Base-by-base conservation (phyloP, 1,140 invertebrate species). In the Araneus ventricosus region DNA sequence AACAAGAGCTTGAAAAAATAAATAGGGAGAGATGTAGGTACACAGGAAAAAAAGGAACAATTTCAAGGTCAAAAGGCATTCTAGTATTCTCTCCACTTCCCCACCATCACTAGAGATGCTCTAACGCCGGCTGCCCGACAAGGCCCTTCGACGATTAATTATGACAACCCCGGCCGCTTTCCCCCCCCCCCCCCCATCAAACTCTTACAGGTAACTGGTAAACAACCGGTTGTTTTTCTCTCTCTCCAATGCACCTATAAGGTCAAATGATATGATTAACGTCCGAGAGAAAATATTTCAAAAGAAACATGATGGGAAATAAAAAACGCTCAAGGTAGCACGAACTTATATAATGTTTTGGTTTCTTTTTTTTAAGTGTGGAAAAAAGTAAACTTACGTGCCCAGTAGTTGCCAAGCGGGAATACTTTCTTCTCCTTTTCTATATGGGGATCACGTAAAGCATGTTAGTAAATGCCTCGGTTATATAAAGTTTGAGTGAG, bases 261-360 rank as follows among this genome's bases (percentile, higher is more conserved):
- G 61, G 61, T 67, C 61, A 67, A 67, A 30, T 67, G 61, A 8
- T 8, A 67, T 67, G 61, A 67, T 67, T 67, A 67, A 67, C n/a
- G 61, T 14, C 24, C 10, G 8, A 6, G 0, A 67, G 61, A 67
- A 27, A 27, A 67, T n/a, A 67, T 67, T 67, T 67, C 7, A 10
- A 24, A 2, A 61, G 20, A 24, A 52, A 7, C 14, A 52, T 52
- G 24, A 59, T 20, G 4, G 24, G 24, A 59, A 59, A 24, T 3
- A 30, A n/a, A 63, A n/a, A 67, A 8, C 27, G 45, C 45, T 67
- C 61, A 67, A 67, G 61, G 61, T 27, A 67, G 61, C 61, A 67
- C n/a, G 61, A 67, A 27, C 61, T 67, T 67, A 67, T 67, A 67
- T 67, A 67, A 67, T 67, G 61, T 67, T 67, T 67, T 8, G 27